phyloP scores from a whole-genome alignment of 2,888 invertebrate species.

The Morpho achilles region DNA sequence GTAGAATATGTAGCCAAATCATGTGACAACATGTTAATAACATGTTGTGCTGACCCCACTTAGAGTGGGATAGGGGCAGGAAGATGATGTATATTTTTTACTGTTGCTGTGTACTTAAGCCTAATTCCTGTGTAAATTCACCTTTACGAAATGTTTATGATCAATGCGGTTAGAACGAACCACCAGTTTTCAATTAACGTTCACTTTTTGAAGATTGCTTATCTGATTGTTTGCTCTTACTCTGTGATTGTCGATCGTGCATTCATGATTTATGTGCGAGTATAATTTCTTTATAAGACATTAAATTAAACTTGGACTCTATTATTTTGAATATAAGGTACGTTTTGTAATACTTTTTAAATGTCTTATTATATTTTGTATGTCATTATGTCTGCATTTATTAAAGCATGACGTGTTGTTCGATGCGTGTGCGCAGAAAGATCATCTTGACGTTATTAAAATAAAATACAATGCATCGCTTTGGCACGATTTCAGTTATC shows the following conservation, averaged over 20 bases:
- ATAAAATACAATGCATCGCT: conserved; percentile 19
- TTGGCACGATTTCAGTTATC: conserved; percentile 23
- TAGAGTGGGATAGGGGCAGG: too few relatives aligned
- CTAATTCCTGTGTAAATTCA: conserved; percentile 1
- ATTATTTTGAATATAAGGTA: background rate
- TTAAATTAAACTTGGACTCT: conserved; percentile 8
- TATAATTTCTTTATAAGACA: conserved; percentile 22
- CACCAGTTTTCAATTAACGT: conserved; percentile 35
- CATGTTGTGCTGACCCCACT: too few relatives aligned
- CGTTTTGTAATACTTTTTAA: background rate
- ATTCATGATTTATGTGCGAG: conserved; percentile 33
- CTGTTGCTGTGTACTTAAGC: too few relatives aligned
- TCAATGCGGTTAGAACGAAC: conserved; percentile 23
- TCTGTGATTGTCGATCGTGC: conserved; percentile 33
- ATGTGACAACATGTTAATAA: too few relatives aligned
- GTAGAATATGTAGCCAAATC: too few relatives aligned
- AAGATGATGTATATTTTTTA: too few relatives aligned
- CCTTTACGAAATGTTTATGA: conserved; percentile 23
- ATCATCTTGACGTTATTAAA: conserved; percentile 19
- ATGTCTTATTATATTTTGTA: conserved; percentile 23
- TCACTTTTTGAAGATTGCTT: conserved; percentile 36
- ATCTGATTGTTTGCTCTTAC: conserved; percentile 35
- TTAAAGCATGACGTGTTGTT: conserved; percentile 26
- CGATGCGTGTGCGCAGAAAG: conserved; percentile 25
- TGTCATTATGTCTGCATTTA: conserved; percentile 31